Evolutionary conservation across 2,797 vertebrate genomes (phyloP).

Genomic region (Poecilia velifera): DNA sequence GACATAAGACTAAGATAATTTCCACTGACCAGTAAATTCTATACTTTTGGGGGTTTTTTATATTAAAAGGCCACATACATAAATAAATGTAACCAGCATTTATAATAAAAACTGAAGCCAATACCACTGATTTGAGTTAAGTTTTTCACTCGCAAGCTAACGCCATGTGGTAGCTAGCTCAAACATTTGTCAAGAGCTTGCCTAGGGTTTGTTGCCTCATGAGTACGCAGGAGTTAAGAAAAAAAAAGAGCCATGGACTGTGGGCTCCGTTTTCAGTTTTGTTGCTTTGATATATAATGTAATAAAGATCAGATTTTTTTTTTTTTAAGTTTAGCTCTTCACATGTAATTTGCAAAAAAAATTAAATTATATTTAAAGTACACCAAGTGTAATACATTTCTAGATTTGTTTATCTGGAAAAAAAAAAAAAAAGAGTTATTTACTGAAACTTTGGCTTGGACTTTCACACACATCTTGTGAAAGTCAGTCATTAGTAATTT

Average conservation of each 20-base stretch:
- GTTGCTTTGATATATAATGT: not conserved
- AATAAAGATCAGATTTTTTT: not conserved
- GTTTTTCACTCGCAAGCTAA: not conserved
- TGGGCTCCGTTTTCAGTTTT: not conserved
- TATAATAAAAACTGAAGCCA: not conserved
- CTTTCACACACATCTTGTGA: not conserved
- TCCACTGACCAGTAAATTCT: not conserved
- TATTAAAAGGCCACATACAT: not conserved
- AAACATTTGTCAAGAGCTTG: not conserved
- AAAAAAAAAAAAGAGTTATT: not conserved
- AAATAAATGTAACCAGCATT: not conserved
- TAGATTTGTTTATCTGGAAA: not conserved
- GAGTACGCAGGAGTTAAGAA: not conserved
- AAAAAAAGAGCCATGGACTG: not conserved
- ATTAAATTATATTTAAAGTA: not conserved
- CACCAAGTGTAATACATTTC: not conserved
- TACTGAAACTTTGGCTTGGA: not conserved
- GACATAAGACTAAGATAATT: not conserved
- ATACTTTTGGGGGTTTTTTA: not conserved
- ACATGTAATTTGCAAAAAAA: not conserved
- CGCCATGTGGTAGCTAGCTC: conserved; percentile 5
- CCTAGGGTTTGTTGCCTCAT: not conserved
- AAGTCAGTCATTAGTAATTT: not conserved
- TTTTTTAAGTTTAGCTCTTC: not conserved
- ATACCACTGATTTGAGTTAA: not conserved